phyloP scores from a whole-genome alignment of 2,113 vertebrate genomes.

The Triplophysa tibetana region DNA sequence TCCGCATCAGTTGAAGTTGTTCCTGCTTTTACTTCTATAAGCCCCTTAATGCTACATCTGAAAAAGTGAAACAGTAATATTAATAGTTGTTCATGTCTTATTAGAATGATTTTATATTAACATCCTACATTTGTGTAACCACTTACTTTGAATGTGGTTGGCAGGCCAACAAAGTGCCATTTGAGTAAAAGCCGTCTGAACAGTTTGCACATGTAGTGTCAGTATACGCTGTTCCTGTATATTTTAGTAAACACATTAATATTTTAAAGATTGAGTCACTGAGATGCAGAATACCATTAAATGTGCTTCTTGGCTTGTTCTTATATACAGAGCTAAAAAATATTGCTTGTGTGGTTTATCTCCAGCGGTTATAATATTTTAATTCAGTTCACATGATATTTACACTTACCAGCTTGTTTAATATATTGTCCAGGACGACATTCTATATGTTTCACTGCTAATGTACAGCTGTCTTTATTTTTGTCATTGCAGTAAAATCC shows the following conservation, averaged over 20 bases:
- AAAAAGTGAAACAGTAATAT: not conserved
- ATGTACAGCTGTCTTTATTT: conserved; percentile 33
- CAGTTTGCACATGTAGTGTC: conserved; percentile 51
- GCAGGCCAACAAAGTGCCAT: conserved; percentile 47
- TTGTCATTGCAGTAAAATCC: not conserved
- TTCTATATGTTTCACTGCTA: conserved; percentile 32
- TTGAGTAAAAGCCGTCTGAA: conserved; percentile 39
- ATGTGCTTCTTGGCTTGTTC: too few species aligned
- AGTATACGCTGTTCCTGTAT: conserved; percentile 40
- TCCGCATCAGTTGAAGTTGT: conserved; percentile 31
- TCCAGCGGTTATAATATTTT: too few species aligned
- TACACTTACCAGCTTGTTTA: conserved; percentile 37
- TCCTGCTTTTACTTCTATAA: conserved; percentile 36
- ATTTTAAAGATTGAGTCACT: too few species aligned
- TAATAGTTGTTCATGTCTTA: not conserved
- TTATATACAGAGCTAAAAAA: too few species aligned
- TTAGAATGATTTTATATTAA: not conserved
- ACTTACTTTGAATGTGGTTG: conserved; percentile 47
- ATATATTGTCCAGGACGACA: conserved; percentile 50
- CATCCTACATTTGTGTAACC: not conserved
- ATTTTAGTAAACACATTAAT: not conserved
- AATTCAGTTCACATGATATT: not conserved
- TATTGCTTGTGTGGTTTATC: too few species aligned
- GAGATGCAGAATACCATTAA: too few species aligned
- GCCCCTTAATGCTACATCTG: conserved; percentile 40